Evolutionary conservation across 2,888 invertebrate species (phyloP).

Genomic region (Pseudococcus longispinus): DNA sequence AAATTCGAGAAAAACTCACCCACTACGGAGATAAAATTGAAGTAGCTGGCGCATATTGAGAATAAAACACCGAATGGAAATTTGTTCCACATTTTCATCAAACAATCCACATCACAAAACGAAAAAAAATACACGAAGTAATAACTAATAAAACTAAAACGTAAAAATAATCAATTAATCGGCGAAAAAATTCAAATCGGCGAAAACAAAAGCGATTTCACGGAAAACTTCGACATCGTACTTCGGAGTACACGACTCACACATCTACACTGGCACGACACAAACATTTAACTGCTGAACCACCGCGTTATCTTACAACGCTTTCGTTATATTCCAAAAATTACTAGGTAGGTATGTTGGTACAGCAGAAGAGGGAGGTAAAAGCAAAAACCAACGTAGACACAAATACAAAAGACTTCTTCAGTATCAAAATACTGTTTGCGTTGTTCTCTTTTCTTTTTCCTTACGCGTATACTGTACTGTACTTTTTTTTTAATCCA

Average conservation of each 20-base stretch:
- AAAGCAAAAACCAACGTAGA: conserved; percentile 39
- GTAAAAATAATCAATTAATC: conserved; percentile 3
- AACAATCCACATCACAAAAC: conserved; percentile 15
- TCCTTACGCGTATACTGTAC: background rate
- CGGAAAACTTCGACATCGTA: background rate
- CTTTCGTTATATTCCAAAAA: background rate
- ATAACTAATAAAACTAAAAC: background rate
- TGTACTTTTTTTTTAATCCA: background rate
- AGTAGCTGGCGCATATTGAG: conserved; percentile 7
- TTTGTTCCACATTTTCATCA: conserved; percentile 2
- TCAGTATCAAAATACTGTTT: conserved; percentile 3
- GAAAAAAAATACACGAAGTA: background rate
- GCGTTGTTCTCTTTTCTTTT: conserved; percentile 9
- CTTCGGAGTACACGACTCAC: background rate
- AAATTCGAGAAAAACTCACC: background rate
- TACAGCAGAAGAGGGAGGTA: background rate
- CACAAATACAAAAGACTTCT: conserved; percentile 20
- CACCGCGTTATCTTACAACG: background rate
- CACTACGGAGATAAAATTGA: conserved; percentile 18
- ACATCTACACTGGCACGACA: background rate
- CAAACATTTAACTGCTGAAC: conserved; percentile 7
- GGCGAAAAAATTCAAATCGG: background rate
- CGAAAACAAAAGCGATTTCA: background rate
- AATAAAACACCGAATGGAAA: background rate
- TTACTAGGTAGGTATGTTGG: conserved; percentile 2